Base-by-base conservation (phyloP, 2,113 vertebrate species). In the Cololabis saira region DNA sequence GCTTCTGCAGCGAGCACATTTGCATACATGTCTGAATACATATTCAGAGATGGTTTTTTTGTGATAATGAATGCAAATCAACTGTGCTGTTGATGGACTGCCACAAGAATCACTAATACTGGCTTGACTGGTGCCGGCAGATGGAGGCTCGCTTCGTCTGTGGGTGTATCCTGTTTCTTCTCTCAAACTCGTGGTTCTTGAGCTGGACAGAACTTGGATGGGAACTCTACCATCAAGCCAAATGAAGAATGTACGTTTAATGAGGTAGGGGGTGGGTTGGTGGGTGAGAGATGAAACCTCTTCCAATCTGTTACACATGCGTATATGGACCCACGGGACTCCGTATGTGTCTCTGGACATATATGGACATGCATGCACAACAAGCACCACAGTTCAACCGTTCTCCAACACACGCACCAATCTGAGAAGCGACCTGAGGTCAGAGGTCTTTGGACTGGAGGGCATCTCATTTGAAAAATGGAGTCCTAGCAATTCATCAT, bases 401-500 rank as follows among this genome's bases (percentile, higher is more conserved):
- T 61, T 60, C 19, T 55, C 4, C 16, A 47, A 44, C 69, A 15
- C 55, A 67, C 54, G 49, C 56, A 67, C 16, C 33, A 81, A 78
- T 69, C 64, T 3, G 10, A 71, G 49, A 62, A 43, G 50, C 71
- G 82, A 85, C 48, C 52, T 11, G 16, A 68, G 82, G 86, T 85
- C 74, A 85, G 47, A 81, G 82, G 85, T 67, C 67, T 14, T 73
- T 30, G 72, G 86, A 71, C 78, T 69, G 48, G 67, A 71, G 78
- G 86, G 74, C 67, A 78, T 80, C 60, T 61, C 44, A 56, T 80
- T 21, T 80, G 62, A 71, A 77, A 83, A 77, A 81, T 71, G 62
- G 81, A 72, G 67, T 17, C 21, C 21, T 61, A 62, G 71, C 76
- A 78, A 87, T 91, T 83, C 44, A 90, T 90, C 87, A 88, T 58